Conservation (phyloP, 2,797 vertebrate species). For the Semaprochilodus insignis region DNA sequence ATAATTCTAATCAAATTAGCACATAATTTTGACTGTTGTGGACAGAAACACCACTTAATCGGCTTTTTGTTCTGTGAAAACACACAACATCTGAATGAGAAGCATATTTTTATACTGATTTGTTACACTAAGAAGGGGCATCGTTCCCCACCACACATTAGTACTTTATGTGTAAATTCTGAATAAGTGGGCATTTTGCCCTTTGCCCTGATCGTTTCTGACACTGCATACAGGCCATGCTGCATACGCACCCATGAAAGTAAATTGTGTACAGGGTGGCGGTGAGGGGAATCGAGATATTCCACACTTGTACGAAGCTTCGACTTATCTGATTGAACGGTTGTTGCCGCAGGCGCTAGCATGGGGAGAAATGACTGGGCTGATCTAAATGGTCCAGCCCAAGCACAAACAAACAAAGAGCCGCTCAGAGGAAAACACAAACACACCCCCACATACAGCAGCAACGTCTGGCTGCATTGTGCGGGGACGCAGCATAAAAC, state of each 20-base stretch:
- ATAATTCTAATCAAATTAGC: too few species aligned
- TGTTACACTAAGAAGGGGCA: too few species aligned
- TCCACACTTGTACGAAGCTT: constrained; percentile 61
- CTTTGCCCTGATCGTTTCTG: too few species aligned
- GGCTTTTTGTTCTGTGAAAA: too few species aligned
- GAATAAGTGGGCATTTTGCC: too few species aligned
- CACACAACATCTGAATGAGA: too few species aligned
- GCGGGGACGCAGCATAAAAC: constrained; percentile 51
- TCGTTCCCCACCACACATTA: too few species aligned
- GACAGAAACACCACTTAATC: too few species aligned
- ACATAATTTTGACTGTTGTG: too few species aligned
- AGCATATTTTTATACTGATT: too few species aligned
- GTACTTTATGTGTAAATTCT: too few species aligned
- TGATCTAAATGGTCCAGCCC: constrained; percentile 52
- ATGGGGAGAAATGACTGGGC: constrained; percentile 22
- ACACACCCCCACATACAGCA: constrained; percentile 31
- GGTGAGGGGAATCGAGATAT: constrained; percentile 40
- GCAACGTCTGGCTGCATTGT: constrained; percentile 51
- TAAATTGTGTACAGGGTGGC: background rate
- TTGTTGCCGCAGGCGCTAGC: constrained; percentile 27
- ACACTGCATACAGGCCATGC: too few species aligned
- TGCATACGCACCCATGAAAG: background rate
- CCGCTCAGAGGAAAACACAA: constrained; percentile 30
- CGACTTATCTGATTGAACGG: constrained; percentile 54
- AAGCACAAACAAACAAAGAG: constrained; percentile 54